These are phyloP conservation scores for Micropoecilia bifurca DNA, from an alignment of 2,797 vertebrate genomes.

Conservation along the genomic window DNA sequence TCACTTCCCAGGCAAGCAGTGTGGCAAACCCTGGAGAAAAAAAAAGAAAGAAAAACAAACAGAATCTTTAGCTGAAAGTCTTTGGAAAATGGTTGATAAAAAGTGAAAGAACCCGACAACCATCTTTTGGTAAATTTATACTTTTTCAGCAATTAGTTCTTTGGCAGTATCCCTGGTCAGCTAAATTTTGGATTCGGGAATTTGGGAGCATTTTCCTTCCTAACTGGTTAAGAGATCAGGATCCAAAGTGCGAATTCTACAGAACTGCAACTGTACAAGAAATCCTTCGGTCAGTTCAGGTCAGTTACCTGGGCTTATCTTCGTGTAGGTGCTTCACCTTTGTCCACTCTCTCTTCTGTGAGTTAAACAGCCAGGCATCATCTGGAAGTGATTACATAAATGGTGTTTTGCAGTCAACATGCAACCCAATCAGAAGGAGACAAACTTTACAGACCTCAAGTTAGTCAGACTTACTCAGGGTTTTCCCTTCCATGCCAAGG, in stretches of 20 bases:
- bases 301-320: constrained; percentile 87
- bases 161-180: background rate
- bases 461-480: constrained; percentile 85
- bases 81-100: background rate
- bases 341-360: constrained; percentile 85
- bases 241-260: background rate
- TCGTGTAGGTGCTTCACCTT: constrained; percentile 83
- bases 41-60: background rate
- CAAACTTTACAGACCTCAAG: background rate
- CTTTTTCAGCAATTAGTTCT: background rate
- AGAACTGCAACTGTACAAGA: background rate
- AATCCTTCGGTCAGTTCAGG: background rate
- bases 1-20: constrained; percentile 89
- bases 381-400: constrained; percentile 70
- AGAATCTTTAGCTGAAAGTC: too few species aligned
- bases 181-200: background rate
- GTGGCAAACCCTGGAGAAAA: constrained; percentile 88
- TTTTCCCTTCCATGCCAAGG: constrained; percentile 85
- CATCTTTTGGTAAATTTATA: background rate
- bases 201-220: background rate
- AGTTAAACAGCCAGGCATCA: constrained; percentile 91
- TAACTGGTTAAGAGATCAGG: background rate
- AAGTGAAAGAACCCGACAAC: background rate
- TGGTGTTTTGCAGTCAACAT: background rate
- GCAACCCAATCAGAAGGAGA: background rate